A percentile compares a stretch with the other conserved stretches of the same genome.
Conservation (phyloP, 2,797 vertebrate genomes). For the Sorex maritimensis region DNA sequence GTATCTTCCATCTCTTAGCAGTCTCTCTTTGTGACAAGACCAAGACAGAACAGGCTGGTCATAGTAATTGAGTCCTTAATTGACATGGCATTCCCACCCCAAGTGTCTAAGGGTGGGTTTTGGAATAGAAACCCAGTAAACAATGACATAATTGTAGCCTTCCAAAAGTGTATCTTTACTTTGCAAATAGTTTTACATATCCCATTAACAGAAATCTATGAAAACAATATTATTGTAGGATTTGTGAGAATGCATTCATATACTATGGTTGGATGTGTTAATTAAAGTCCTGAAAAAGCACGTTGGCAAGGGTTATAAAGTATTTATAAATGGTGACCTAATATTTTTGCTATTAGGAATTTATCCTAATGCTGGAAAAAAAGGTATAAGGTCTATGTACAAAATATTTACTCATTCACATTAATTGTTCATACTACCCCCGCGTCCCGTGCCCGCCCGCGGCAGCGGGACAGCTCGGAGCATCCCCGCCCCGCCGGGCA, state of each 20-base stretch:
- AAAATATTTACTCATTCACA: neutral
- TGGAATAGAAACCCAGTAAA: neutral
- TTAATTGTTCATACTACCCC: neutral
- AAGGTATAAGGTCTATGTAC: slow-evolving; percentile 16
- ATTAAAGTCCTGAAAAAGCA: neutral
- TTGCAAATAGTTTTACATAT: neutral
- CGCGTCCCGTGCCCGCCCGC: no score
- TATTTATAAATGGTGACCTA: neutral
- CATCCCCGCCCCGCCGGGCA: no score
- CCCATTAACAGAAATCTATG: neutral
- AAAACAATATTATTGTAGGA: neutral
- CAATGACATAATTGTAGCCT: neutral
- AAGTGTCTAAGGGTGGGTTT: neutral
- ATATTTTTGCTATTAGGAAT: slow-evolving; percentile 40
- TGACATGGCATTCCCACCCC: neutral
- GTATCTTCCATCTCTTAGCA: neutral
- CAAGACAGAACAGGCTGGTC: neutral
- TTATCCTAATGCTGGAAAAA: neutral
- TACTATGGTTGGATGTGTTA: no score
- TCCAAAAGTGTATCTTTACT: neutral
- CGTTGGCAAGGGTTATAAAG: neutral
- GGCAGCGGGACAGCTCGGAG: no score
- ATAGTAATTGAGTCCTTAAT: neutral
- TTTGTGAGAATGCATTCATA: neutral
- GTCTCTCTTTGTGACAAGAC: neutral